phyloP scores from a whole-genome alignment of 2,888 invertebrate genomes.

The Ganaspis brasiliensis region DNA sequence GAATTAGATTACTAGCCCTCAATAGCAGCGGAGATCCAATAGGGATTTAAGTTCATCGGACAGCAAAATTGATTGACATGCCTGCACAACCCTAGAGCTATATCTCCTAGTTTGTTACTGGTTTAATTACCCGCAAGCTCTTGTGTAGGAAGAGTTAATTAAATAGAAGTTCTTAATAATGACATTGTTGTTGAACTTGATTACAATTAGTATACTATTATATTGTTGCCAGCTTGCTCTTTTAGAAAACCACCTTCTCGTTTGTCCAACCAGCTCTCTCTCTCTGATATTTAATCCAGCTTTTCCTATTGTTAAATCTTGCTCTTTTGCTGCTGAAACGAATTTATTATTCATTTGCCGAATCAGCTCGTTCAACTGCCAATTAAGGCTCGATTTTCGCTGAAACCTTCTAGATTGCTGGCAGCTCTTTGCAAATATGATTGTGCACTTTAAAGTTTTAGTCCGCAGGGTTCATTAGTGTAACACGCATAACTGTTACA shows the following conservation, averaged over 20 bases:
- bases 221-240: not conserved
- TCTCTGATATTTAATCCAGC: too few species aligned
- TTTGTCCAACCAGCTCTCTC: too few species aligned
- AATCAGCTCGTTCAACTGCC: not conserved
- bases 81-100: constrained; percentile 34
- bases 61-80: constrained; percentile 38
- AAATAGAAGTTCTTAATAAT: constrained; percentile 31
- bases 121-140: constrained; percentile 29
- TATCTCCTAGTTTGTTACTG: constrained; percentile 25
- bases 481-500: not conserved
- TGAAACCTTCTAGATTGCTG: too few species aligned
- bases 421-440: not conserved
- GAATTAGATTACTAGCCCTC: constrained; percentile 36
- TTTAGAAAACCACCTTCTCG: not conserved
- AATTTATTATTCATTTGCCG: too few species aligned
- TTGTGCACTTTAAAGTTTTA: not conserved
- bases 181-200: constrained; percentile 4
- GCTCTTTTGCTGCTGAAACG: not conserved
- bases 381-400: not conserved
- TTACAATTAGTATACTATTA: not conserved
- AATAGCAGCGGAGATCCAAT: constrained; percentile 28
- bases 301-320: not conserved
- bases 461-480: not conserved
- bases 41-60: constrained; percentile 34
- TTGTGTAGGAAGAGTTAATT: constrained; percentile 8